A percentile compares a stretch with the other conserved stretches of the same genome.
phyloP scores from a whole-genome alignment of 1,140 invertebrate species.

The Danaus plexippus region DNA sequence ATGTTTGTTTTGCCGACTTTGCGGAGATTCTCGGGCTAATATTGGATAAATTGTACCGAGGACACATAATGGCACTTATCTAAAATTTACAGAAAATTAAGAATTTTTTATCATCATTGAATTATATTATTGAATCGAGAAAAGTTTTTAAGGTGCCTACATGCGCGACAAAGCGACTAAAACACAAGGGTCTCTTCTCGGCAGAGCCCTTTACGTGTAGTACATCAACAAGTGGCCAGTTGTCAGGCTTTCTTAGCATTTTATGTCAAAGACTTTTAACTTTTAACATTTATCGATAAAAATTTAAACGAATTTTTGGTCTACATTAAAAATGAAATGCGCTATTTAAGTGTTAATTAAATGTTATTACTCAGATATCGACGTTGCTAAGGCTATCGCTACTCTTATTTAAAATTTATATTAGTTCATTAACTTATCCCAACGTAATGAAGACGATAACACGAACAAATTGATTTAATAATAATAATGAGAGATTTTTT shows the following conservation, averaged over 20 bases:
- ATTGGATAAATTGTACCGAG: constrained; percentile 11
- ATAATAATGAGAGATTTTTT: too few species aligned
- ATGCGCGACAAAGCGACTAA: constrained; percentile 37
- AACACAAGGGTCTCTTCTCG: constrained; percentile 50
- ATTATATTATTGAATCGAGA: constrained; percentile 20
- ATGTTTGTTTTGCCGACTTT: constrained; percentile 53
- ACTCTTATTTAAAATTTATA: too few species aligned
- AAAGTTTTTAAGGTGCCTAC: constrained; percentile 32
- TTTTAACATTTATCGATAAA: constrained; percentile 13
- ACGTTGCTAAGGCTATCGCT: too few species aligned
- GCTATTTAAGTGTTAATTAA: too few species aligned
- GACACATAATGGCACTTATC: too few species aligned
- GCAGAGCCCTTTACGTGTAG: constrained; percentile 46
- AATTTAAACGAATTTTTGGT: constrained; percentile 3
- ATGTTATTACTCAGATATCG: too few species aligned
- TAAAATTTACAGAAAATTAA: too few species aligned
- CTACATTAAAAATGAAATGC: too few species aligned
- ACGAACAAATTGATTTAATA: too few species aligned
- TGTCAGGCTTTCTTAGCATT: constrained; percentile 33
- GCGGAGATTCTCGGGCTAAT: constrained; percentile 37
- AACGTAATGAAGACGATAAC: too few species aligned
- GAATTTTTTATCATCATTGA: background rate
- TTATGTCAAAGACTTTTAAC: constrained; percentile 21
- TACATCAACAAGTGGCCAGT: constrained; percentile 57
- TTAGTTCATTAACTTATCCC: too few species aligned